phyloP scores from a whole-genome alignment of 2,113 vertebrate species.

The Psilopogon haemacephalus region DNA sequence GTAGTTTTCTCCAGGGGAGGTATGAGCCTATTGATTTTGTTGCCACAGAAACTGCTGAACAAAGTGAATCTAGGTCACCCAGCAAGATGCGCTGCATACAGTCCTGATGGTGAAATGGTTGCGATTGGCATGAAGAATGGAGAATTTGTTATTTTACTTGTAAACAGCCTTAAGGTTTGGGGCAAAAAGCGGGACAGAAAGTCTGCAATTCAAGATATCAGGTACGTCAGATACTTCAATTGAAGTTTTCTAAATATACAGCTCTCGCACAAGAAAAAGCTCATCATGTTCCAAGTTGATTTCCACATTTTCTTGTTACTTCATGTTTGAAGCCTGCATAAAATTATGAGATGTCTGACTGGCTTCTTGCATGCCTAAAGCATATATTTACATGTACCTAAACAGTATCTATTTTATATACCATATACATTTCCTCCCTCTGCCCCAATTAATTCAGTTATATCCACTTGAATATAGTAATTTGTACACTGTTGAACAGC shows the following conservation, averaged over 20 bases:
- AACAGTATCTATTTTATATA: background rate
- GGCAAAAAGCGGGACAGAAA: constrained; percentile 95
- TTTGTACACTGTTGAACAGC: background rate
- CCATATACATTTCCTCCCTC: rapidly evolving
- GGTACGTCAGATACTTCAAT: constrained; percentile 67
- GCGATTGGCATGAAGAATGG: constrained; percentile 96
- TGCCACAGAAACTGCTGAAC: constrained; percentile 90
- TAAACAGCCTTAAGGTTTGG: constrained; percentile 94
- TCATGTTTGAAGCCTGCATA: rapidly evolving
- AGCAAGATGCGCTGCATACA: constrained; percentile 87
- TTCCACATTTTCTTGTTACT: background rate
- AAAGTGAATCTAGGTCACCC: constrained; percentile 92
- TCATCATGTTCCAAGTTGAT: rapidly evolving
- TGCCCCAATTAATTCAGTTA: background rate
- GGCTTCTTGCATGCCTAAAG: background rate
- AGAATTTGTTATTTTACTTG: constrained; percentile 90
- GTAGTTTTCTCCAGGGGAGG: background rate
- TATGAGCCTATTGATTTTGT: background rate
- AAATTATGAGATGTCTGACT: background rate
- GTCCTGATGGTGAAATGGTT: constrained; percentile 93
- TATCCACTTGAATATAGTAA: background rate
- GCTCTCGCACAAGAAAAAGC: background rate
- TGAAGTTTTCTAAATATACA: rapidly evolving
- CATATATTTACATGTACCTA: background rate
- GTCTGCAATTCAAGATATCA: constrained; percentile 91